These are phyloP conservation scores for Thumatha senex DNA, from an alignment of 2,888 invertebrate genomes.

Conservation along the genomic window DNA sequence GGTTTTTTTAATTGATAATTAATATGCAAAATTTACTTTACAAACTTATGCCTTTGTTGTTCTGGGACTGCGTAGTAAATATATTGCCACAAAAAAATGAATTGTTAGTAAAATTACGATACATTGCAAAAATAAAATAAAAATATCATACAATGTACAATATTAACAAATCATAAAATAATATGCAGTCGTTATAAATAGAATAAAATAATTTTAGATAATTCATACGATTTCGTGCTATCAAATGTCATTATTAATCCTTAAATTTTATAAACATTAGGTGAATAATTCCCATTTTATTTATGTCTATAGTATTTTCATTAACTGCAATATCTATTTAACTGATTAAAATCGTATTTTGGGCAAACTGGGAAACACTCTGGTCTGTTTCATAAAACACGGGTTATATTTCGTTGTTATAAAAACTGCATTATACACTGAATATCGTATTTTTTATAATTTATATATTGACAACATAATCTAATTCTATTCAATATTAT, in stretches of 20 bases:
- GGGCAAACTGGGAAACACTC: conserved; percentile 6
- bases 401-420: conserved; percentile 11
- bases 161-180: conserved; percentile 10
- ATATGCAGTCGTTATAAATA: conserved; percentile 26
- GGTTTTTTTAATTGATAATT: too few relatives aligned
- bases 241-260: background rate
- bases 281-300: too few relatives aligned
- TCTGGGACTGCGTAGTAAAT: conserved; percentile 10
- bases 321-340: too few relatives aligned
- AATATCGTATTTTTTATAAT: conserved; percentile 13
- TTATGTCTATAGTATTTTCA: too few relatives aligned
- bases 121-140: conserved; percentile 18
- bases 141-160: conserved; percentile 20
- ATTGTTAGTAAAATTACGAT: conserved; percentile 36
- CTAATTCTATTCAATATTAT: conserved; percentile 21
- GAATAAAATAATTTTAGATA: conserved; percentile 2
- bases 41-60: background rate
- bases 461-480: conserved; percentile 16
- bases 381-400: conserved; percentile 1
- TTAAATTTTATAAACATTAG: background rate
- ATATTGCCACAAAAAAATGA: conserved; percentile 26
- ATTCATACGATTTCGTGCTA: background rate
- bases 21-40: too few relatives aligned
- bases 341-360: conserved; percentile 1
- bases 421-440: conserved; percentile 22